Percentiles rank a stretch among this genome's conserved stretches.
Evolutionary conservation across 2,888 invertebrate genomes (phyloP).

Genomic region (Agrochola macilenta): DNA sequence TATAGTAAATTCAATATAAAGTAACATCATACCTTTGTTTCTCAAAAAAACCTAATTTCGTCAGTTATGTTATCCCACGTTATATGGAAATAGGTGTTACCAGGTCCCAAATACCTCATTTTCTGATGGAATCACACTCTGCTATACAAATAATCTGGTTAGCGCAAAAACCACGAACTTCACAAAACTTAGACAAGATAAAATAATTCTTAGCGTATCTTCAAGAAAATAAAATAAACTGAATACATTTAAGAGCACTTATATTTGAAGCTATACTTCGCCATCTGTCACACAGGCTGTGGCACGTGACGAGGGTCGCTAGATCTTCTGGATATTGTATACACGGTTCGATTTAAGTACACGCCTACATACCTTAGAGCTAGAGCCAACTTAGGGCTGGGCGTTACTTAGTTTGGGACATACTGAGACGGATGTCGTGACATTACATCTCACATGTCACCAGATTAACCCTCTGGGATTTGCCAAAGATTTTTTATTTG

Average conservation of each 20-base stretch:
- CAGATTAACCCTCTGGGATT: too few species aligned
- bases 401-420: neutral
- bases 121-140: neutral
- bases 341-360: conserved; percentile 6
- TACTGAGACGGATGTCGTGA: neutral
- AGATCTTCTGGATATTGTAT: conserved; percentile 24
- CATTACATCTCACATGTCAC: neutral
- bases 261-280: conserved; percentile 35
- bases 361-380: neutral
- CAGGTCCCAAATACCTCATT: neutral
- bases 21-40: too few species aligned
- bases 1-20: too few species aligned
- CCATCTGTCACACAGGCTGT: conserved; percentile 39
- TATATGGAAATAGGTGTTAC: neutral
- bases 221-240: conserved; percentile 22
- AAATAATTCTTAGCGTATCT: neutral
- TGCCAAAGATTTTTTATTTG: too few species aligned
- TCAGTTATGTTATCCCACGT: neutral
- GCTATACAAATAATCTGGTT: neutral
- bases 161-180: too few species aligned
- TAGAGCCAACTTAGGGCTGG: conserved; percentile 8
- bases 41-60: neutral
- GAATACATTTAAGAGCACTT: conserved; percentile 42
- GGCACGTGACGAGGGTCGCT: conserved; percentile 50
- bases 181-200: neutral